phyloP scores from a whole-genome alignment of 2,797 vertebrate genomes.

The Trematomus bernacchii region DNA sequence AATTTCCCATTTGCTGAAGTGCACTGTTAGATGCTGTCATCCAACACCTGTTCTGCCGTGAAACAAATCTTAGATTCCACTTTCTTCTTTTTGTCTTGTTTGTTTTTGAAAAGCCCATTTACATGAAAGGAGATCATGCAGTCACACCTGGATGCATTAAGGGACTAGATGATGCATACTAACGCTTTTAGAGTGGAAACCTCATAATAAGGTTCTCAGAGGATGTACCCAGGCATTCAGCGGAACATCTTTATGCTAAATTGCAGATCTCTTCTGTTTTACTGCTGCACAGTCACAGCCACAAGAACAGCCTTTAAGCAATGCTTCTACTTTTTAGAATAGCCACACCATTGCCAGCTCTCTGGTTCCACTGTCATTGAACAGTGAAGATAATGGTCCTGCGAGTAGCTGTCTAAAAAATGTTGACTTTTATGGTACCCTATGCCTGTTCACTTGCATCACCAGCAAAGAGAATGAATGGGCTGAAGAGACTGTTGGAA shows the following conservation, averaged over 20 bases:
- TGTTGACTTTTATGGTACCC: slow-evolving; percentile 31
- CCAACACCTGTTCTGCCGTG: slow-evolving; percentile 13
- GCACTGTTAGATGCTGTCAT: slow-evolving; percentile 11
- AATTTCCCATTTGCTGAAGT: slow-evolving; percentile 41
- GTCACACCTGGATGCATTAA: slow-evolving; percentile 20
- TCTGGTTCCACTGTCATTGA: slow-evolving; percentile 10
- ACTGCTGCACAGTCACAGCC: background rate
- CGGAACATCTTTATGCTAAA: slow-evolving; percentile 1
- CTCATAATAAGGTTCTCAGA: slow-evolving; percentile 11
- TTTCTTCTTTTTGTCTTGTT: slow-evolving; percentile 4
- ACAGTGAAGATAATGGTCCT: slow-evolving; percentile 6
- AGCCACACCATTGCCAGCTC: slow-evolving; percentile 1
- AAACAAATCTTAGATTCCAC: slow-evolving; percentile 10
- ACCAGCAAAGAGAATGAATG: slow-evolving; percentile 8
- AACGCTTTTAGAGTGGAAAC: slow-evolving; percentile 16
- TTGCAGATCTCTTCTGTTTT: background rate
- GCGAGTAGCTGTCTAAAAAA: slow-evolving; percentile 27
- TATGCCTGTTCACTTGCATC: slow-evolving; percentile 33
- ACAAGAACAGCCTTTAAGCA: background rate
- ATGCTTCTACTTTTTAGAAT: background rate
- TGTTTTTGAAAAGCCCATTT: slow-evolving; percentile 28
- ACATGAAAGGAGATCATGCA: slow-evolving; percentile 7
- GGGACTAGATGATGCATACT: background rate
- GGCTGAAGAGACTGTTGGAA: slow-evolving; percentile 12
- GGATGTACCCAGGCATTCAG: background rate